phyloP scores from a whole-genome alignment of 2,113 vertebrate genomes.

The Leptocoma aspasia region DNA sequence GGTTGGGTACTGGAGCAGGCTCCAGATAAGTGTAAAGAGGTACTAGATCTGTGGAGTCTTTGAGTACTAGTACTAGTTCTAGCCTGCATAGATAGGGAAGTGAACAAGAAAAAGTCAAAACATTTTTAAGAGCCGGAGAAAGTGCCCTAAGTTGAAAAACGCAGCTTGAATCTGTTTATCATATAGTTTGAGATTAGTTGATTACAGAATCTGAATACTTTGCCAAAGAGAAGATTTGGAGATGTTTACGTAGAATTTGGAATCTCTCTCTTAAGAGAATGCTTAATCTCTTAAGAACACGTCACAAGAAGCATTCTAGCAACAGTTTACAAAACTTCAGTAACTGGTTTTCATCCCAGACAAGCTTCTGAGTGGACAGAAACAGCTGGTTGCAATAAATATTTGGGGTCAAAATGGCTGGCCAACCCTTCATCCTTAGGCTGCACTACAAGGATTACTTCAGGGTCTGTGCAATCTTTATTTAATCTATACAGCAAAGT shows the following conservation, averaged over 20 bases:
- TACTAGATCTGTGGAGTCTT: neutral
- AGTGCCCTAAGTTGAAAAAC: neutral
- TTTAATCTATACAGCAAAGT: neutral
- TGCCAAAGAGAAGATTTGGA: neutral
- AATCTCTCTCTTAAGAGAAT: neutral
- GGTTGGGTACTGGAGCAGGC: neutral
- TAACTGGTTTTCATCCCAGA: neutral
- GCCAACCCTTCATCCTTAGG: neutral
- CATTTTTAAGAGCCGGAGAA: neutral
- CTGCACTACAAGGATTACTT: neutral
- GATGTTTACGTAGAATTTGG: neutral
- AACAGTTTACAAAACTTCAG: neutral
- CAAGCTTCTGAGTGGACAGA: neutral
- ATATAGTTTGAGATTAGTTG: neutral
- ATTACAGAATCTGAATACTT: neutral
- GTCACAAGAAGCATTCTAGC: neutral
- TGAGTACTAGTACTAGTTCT: neutral
- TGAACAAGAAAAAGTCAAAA: neutral
- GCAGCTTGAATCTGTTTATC: neutral
- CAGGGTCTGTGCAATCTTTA: neutral
- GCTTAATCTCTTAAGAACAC: neutral
- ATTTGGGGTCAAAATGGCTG: neutral
- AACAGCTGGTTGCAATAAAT: neutral
- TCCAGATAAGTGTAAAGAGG: neutral
- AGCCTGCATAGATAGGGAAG: neutral